Evolutionary conservation across 2,797 vertebrate genomes (phyloP).

Genomic region (Lepilemur septentrionalis): DNA sequence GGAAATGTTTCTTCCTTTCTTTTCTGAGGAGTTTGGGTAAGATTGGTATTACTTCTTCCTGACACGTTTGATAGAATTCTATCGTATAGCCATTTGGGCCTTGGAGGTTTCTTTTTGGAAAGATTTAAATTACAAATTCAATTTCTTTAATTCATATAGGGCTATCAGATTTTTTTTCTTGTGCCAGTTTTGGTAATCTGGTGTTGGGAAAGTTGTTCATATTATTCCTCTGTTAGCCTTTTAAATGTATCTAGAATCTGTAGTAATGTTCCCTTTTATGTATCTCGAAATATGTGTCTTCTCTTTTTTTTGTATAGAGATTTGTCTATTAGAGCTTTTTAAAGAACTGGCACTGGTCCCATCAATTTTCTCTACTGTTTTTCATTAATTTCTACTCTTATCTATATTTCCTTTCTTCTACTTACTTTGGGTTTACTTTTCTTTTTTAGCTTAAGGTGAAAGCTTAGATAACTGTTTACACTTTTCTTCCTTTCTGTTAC

Average conservation of each 20-base stretch:
- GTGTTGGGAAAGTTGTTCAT: not conserved
- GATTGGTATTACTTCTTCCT: not conserved
- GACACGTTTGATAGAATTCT: not conserved
- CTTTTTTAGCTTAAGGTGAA: not conserved
- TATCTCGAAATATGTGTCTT: not conserved
- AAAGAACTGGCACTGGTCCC: not conserved
- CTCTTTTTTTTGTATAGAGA: not conserved
- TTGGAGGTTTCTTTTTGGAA: not conserved
- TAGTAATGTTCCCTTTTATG: not conserved
- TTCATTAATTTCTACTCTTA: not conserved
- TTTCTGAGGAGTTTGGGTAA: not conserved
- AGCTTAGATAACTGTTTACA: not conserved
- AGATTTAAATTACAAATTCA: not conserved
- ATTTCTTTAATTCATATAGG: not conserved
- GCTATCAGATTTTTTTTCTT: not conserved
- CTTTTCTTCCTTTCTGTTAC: not conserved
- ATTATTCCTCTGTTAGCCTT: not conserved
- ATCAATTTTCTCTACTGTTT: not conserved
- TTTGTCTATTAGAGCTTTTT: not conserved
- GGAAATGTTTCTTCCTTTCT: not conserved
- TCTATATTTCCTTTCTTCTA: not conserved
- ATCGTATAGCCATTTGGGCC: not conserved
- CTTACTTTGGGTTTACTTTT: constrained; percentile 11
- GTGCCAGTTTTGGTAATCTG: not conserved
- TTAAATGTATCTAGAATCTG: not conserved